Evolutionary conservation across 2,113 vertebrate genomes (phyloP).

Genomic region (Peromyscus polionotus): DNA sequence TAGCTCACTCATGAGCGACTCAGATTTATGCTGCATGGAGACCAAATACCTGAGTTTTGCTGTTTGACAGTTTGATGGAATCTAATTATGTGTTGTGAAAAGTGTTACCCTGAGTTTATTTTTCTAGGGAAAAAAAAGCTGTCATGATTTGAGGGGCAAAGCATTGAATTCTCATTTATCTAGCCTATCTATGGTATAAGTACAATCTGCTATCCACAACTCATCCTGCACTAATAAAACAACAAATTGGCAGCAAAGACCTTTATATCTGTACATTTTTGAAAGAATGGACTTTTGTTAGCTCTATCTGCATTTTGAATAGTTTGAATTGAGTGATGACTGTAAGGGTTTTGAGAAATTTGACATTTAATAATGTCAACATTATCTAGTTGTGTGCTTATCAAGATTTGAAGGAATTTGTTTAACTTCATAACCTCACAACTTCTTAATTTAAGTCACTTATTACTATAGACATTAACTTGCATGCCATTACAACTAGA

Average conservation of each 20-base stretch:
- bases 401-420: background rate
- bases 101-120: background rate
- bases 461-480: background rate
- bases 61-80: constrained; percentile 37
- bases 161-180: constrained; percentile 32
- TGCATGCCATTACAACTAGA: background rate
- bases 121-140: background rate
- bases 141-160: background rate
- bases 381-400: background rate
- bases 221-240: background rate
- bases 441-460: too few relatives aligned
- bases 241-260: background rate
- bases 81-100: background rate
- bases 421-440: background rate
- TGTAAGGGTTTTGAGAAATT: background rate
- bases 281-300: background rate
- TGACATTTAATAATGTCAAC: background rate
- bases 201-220: background rate
- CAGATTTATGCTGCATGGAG: background rate
- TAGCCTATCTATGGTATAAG: background rate
- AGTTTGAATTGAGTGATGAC: background rate
- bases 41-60: background rate
- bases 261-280: background rate
- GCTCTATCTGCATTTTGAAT: background rate
- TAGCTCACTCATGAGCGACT: background rate